Conservation (phyloP, 2,113 vertebrate genomes). For the Hyperoodon ampullatus region DNA sequence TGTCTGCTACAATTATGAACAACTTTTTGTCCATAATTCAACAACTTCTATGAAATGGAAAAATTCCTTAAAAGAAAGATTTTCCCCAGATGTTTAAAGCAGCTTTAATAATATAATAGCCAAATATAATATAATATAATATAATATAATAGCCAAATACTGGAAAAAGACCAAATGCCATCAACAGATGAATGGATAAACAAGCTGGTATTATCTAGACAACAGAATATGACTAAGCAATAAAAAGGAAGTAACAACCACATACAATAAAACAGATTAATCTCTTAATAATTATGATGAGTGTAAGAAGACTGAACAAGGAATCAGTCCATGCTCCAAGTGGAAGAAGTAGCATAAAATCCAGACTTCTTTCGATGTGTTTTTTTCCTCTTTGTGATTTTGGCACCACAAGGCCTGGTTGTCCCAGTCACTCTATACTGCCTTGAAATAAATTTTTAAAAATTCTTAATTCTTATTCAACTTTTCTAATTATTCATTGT, state of each 20-base stretch:
- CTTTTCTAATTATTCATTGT: neutral
- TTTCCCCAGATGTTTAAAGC: neutral
- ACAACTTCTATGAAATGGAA: neutral
- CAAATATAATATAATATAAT: too few relatives aligned
- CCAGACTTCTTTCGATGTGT: neutral
- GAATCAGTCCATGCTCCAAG: neutral
- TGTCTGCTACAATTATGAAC: neutral
- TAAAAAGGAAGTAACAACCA: neutral
- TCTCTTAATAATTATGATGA: neutral
- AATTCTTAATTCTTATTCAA: neutral
- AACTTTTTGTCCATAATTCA: neutral
- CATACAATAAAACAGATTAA: neutral
- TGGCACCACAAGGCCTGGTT: neutral
- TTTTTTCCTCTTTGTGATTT: neutral
- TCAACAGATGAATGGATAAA: neutral
- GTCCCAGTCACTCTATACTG: neutral
- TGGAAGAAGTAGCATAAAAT: neutral
- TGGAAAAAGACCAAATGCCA: neutral
- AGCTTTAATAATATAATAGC: neutral
- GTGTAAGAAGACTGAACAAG: neutral
- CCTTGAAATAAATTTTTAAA: neutral
- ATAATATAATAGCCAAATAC: neutral
- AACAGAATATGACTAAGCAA: neutral
- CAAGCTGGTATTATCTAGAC: neutral
- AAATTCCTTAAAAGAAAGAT: neutral